phyloP scores from a whole-genome alignment of 2,888 invertebrate species.

The Sialis lutaria region DNA sequence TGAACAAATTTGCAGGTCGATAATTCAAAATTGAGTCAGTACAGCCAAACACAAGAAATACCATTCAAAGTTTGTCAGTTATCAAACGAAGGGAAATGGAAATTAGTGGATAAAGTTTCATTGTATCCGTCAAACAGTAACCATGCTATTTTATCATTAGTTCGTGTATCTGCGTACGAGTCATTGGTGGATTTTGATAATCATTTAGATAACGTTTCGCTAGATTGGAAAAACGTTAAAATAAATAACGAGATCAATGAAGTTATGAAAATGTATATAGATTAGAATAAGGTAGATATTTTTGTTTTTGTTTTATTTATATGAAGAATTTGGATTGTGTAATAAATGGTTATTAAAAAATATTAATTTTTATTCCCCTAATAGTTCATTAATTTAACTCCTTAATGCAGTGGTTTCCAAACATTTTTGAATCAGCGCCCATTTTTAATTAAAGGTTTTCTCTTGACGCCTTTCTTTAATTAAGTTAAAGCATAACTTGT shows the following conservation, averaged over 20 bases:
- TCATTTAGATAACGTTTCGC: constrained; percentile 76
- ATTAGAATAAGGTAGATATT: not conserved
- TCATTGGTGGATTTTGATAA: constrained; percentile 92
- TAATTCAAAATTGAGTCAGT: constrained; percentile 53
- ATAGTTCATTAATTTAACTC: no score
- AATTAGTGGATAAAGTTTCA: constrained; percentile 30
- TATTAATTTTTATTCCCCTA: no score
- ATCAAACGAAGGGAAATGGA: constrained; percentile 60
- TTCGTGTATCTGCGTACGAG: constrained; percentile 55
- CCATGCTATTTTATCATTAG: constrained; percentile 48
- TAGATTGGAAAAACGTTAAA: constrained; percentile 75
- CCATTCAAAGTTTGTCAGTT: constrained; percentile 61
- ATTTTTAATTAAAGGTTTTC: no score
- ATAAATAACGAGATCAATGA: constrained; percentile 41
- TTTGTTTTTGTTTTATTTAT: not conserved
- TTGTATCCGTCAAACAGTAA: constrained; percentile 31
- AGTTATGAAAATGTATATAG: constrained; percentile 12
- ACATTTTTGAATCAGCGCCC: no score
- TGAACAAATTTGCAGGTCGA: constrained; percentile 41
- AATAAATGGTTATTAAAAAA: no score
- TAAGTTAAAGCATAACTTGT: no score
- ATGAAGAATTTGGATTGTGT: no score
- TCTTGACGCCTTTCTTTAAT: no score
- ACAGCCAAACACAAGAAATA: constrained; percentile 36
- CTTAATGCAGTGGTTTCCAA: no score